Conservation (phyloP, 2,888 invertebrate genomes). For the Agrotis ipsilon region DNA sequence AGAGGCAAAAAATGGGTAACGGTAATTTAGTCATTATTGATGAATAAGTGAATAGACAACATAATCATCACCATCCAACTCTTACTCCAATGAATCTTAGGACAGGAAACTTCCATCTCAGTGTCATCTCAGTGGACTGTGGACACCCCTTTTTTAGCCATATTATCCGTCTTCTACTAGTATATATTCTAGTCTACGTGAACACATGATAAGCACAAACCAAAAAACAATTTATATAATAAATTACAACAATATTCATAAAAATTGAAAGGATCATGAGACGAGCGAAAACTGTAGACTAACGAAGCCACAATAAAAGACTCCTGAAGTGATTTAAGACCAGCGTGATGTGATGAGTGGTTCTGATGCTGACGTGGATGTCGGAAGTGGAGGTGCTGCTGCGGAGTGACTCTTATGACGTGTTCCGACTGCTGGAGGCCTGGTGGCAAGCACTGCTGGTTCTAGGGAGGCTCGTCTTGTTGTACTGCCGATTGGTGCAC, state of each 20-base stretch:
- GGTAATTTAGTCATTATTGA: background rate
- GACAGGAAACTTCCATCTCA: background rate
- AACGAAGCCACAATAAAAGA: conserved; percentile 2
- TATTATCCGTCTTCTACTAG: background rate
- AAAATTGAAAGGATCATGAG: conserved; percentile 21
- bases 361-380: conserved; percentile 76
- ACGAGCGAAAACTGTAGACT: conserved; percentile 1
- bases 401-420: conserved; percentile 85
- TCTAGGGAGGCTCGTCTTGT: conserved; percentile 86
- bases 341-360: conserved; percentile 54
- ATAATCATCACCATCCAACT: background rate
- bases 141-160: background rate
- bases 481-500: conserved; percentile 82
- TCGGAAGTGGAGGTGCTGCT: conserved; percentile 77
- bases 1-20: background rate
- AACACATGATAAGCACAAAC: conserved; percentile 30
- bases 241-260: background rate
- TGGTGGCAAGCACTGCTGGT: conserved; percentile 89
- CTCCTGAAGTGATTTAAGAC: conserved; percentile 27
- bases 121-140: background rate
- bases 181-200: conserved; percentile 12
- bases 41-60: background rate
- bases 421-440: conserved; percentile 87
- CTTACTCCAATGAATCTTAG: background rate
- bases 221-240: background rate